These are phyloP conservation scores for Aplodontia rufa DNA, from an alignment of 2,113 vertebrate species.

Conservation along the genomic window DNA sequence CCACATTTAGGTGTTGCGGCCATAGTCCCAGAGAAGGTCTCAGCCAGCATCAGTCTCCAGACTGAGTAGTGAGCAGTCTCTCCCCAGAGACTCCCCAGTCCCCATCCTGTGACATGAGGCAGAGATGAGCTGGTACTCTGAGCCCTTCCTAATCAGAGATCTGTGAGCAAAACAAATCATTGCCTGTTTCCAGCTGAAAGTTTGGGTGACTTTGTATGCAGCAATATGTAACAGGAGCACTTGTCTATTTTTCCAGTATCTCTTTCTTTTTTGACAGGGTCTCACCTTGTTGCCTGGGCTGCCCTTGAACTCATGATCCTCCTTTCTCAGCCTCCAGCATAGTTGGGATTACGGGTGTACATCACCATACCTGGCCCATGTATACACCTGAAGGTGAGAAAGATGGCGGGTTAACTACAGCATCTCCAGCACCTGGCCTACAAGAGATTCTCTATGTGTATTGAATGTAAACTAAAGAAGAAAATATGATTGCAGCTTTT, in stretches of 20 bases:
- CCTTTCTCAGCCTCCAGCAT: neutral
- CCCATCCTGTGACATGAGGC: neutral
- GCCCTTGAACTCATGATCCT: neutral
- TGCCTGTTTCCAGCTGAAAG: neutral
- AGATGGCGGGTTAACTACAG: neutral
- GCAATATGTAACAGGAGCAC: neutral
- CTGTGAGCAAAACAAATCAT: neutral
- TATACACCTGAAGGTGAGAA: neutral
- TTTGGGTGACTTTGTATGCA: neutral
- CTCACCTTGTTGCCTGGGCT: neutral
- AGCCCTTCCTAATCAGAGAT: neutral
- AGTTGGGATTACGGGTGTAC: neutral
- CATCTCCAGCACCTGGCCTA: neutral
- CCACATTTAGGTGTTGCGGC: neutral
- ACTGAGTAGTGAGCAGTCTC: neutral
- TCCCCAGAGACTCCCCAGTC: neutral
- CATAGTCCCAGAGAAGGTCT: neutral
- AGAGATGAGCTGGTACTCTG: neutral
- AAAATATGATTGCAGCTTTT: constrained; percentile 23
- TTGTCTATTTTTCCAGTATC: neutral
- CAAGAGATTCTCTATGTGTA: neutral
- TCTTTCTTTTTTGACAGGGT: neutral
- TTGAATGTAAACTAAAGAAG: neutral
- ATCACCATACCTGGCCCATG: neutral
- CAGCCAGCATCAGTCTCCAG: neutral